Base-by-base conservation (phyloP, 2,797 vertebrate genomes). In the Salmo trutta region DNA sequence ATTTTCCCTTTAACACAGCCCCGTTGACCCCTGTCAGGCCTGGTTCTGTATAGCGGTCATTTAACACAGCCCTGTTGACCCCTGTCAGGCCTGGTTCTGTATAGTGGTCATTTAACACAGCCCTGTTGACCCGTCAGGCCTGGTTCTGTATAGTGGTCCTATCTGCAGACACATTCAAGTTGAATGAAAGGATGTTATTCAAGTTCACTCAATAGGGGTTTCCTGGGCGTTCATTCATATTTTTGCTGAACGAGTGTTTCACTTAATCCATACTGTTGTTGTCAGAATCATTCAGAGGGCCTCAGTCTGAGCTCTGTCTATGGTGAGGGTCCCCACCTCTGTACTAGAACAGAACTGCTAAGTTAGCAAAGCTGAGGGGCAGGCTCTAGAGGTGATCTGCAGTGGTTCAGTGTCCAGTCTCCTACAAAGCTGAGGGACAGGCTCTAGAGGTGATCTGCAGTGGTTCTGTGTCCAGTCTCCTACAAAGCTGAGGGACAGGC, bases 191-290 rank as follows among this genome's bases (percentile, higher is more conserved):
- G 64, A 77, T 65, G 62, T 27, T 12, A 24, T 27, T 29, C 54
- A 59, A 59, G 17, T 59, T 59, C 54, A 59, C 19, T 19, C 54
- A 59, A 59, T n/a, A 19, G 54, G 19, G 76, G 70, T 77, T 72
- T 76, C 75, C 47, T 73, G 56, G 33, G 41, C 16, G 24, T 56
- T 74, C 69, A 47, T 81, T 86, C 80, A 87, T 77, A 85, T 84
- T 71, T 88, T 67, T 88, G 90, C 91, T 93, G 91, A 91, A 78
- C 83, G 78, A 80, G 86, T 82, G 78, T 77, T 89, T 91, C 83
- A 82, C 67, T 76, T 89, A 91, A 92, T 86, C 91, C 91, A 33
- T 73, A 52, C 85, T 79, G 70, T 74, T 76, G 88, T 90, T 90
- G 89, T 86, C 81, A 81, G 80, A 84, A 83, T 88, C 86, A 86